Conservation (phyloP, 1,140 invertebrate genomes). For the Phocides pigmalion region DNA sequence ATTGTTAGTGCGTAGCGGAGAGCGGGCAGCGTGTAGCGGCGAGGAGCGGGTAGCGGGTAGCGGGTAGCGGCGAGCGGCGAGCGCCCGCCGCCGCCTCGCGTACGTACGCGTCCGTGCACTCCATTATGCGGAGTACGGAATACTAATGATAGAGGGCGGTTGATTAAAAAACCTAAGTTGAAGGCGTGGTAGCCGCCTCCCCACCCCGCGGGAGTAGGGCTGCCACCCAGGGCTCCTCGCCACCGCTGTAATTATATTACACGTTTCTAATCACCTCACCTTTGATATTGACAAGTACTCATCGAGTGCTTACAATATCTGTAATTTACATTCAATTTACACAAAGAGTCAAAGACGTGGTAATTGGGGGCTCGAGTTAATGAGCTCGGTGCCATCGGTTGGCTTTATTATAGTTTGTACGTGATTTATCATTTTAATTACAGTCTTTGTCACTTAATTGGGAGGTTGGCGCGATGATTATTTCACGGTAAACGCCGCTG, state of each 20-base stretch:
- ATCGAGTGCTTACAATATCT: slow-evolving; percentile 31
- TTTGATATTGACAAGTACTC: slow-evolving; percentile 28
- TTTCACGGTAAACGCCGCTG: neutral
- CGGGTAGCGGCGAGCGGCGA: slow-evolving; percentile 15
- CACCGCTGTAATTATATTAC: slow-evolving; percentile 22
- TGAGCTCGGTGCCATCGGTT: slow-evolving; percentile 20
- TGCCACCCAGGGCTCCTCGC: slow-evolving; percentile 18
- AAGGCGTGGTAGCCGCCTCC: slow-evolving; percentile 45
- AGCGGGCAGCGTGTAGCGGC: slow-evolving; percentile 12
- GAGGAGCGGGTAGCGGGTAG: slow-evolving; percentile 18
- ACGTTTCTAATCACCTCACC: slow-evolving; percentile 30
- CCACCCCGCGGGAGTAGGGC: slow-evolving; percentile 27
- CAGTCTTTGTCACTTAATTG: slow-evolving; percentile 13
- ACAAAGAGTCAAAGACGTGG: slow-evolving; percentile 10
- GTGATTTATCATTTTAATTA: slow-evolving; percentile 24
- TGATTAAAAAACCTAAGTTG: slow-evolving; percentile 78
- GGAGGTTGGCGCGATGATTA: neutral
- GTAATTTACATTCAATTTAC: slow-evolving; percentile 20
- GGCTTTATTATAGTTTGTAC: slow-evolving; percentile 21
- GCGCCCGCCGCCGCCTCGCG: slow-evolving; percentile 8
- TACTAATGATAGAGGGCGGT: slow-evolving; percentile 69
- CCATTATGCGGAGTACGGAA: slow-evolving; percentile 63
- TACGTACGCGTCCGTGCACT: slow-evolving; percentile 39
- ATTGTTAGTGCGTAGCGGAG: slow-evolving; percentile 16
- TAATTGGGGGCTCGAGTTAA: slow-evolving; percentile 21